Base-by-base conservation (phyloP, 2,888 invertebrate species). In the Andricus curvator region DNA sequence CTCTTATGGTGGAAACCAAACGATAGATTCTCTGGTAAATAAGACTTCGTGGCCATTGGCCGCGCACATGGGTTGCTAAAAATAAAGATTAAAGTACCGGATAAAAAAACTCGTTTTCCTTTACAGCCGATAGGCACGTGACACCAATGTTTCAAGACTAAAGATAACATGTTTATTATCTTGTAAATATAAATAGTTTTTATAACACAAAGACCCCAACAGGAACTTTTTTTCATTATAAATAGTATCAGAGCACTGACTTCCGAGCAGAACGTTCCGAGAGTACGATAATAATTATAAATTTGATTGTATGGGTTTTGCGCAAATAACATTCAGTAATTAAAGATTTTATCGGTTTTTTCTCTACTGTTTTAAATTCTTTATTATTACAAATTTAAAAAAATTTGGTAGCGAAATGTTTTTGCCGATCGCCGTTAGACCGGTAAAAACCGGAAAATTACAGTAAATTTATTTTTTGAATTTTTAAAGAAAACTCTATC, bases 51-150 rank as follows among this genome's bases (percentile, higher is more conserved):
- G 56, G 74, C 56, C 74, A 60, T 74, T 56, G 56, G 56, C 56
- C 74, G 74, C 56, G 56, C 56, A 74, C 74, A 51, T 74, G 56
- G 56, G 74, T 74, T 74, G 51, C 74, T 74, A 74, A 74, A 74
- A 56, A 74, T 74, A 74, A 74, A 74, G 51, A 74, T 74, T 74
- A n/a, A 74, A 74, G 56, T 33, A 8, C 74, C 33, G 56, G 56
- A 74, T 74, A 56, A 60, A 74, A 74, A 68, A 51, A 74, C 20
- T 33, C 29, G n/a, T 15, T 56, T 51, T 74, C 56, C 74, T 56
- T 37, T 56, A 74, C 56, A 74, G 56, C 22, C 56, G 56, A 60
- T 74, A 74, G 37, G 74, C 74, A 74, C 74, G 74, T 74, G 56
- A 74, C 74, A 74, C 74, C 29, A 74, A 74, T 74, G 15, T 25